phyloP scores from a whole-genome alignment of 2,888 invertebrate species.

The Watsonalla binaria region DNA sequence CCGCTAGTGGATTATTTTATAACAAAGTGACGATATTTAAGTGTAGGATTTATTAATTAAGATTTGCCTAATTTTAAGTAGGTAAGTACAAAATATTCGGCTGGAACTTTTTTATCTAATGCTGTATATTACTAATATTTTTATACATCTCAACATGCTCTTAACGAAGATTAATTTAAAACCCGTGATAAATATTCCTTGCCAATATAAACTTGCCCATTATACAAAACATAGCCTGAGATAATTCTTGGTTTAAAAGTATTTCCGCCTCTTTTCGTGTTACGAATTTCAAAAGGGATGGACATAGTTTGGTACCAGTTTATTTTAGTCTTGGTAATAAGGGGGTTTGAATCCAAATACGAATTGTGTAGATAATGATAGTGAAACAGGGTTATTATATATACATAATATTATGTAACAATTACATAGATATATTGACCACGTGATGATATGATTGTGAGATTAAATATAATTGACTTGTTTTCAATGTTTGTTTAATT shows the following conservation, averaged over 20 bases:
- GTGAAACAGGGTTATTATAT: neutral
- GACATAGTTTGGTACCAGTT: too few relatives aligned
- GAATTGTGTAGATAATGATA: neutral
- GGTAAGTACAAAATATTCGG: neutral
- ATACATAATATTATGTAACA: neutral
- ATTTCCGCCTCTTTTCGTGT: too few relatives aligned
- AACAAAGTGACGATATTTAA: conserved; percentile 43
- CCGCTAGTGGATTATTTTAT: conserved; percentile 29
- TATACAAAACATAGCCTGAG: too few relatives aligned
- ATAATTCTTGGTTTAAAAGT: too few relatives aligned
- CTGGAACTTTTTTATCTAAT: neutral
- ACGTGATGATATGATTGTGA: conserved; percentile 3
- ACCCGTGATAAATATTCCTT: too few relatives aligned
- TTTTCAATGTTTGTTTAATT: conserved; percentile 36
- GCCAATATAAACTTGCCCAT: too few relatives aligned
- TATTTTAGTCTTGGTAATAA: too few relatives aligned
- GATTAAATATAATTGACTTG: conserved; percentile 36
- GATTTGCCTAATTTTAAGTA: conserved; percentile 2
- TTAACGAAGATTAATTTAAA: too few relatives aligned
- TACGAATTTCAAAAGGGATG: too few relatives aligned
- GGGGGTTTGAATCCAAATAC: neutral
- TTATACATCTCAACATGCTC: too few relatives aligned
- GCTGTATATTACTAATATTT: too few relatives aligned
- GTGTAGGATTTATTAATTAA: conserved; percentile 20
- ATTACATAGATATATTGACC: neutral